Evolutionary conservation across 2,113 vertebrate species (phyloP), one percentile per base, ranked within the genome.

Genomic region (Spea bombifrons): DNA sequence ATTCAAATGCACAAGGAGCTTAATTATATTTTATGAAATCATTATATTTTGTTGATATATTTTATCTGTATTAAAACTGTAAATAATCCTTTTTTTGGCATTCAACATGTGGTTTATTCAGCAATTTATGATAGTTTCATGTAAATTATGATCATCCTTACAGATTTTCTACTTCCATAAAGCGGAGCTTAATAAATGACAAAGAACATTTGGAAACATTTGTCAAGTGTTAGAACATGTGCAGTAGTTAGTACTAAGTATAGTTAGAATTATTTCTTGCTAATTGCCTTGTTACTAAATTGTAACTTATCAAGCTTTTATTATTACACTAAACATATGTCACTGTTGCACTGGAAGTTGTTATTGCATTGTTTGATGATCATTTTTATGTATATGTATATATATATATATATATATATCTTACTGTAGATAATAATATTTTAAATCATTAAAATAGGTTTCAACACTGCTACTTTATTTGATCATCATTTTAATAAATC

Each of bases 101-200:
- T 43, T 50, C 4, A 47, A 47, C 59, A 46, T 15, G 55, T 16
- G 3, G 48, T 63, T 46, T 53, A 4, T 53, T 44, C 44, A 55
- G 48, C 5, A 71, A 65, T 59, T 68, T 72, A 61, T 5, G 7
- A n/a, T 65, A 65, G 71, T 71, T 64, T 8, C 46, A 71, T 65
- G 13, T 4, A 66, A 17, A 7, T 76, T 70, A 67, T 69, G 16
- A 59, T 69, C 53, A 43, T 13, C 53, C 66, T 72, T 55, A 15
- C 69, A 50, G 47, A 53, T 55, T 57, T 79, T 46, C 66, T n/a
- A 45, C 15, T 64, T 16, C 76, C 61, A 53, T 49, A 70, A 72
- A 71, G 16, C 61, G 73, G 49, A 72, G 61, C 72, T 57, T 66
- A 79, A 72, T 70, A 79, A 71, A 66, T 79, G 69, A 66, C 76